Conservation (phyloP, 2,888 invertebrate genomes). For the Nudaria mundana region DNA sequence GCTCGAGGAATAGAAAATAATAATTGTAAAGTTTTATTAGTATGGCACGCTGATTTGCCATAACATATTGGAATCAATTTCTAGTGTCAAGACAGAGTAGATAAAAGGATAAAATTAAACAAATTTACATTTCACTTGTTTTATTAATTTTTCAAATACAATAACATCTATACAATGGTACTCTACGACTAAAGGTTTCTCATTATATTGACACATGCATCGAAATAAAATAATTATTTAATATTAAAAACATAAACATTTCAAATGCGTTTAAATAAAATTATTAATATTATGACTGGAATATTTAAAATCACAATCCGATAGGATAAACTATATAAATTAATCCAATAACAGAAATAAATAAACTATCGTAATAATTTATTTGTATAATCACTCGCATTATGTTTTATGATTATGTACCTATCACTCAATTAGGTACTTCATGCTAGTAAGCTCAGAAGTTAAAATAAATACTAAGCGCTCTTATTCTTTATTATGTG, state of each 20-base stretch:
- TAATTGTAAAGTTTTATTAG: no score
- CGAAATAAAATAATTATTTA: slow-evolving; percentile 43
- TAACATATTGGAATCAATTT: no score
- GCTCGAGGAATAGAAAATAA: no score
- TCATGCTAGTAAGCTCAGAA: slow-evolving; percentile 12
- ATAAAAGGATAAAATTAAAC: no score
- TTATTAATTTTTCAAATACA: slow-evolving; percentile 78
- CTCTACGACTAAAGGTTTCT: slow-evolving; percentile 72
- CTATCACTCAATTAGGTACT: slow-evolving; percentile 23
- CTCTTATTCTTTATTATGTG: no score
- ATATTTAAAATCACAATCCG: slow-evolving; percentile 44
- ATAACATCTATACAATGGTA: slow-evolving; percentile 81
- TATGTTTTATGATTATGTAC: slow-evolving; percentile 11
- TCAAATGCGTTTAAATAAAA: slow-evolving; percentile 32
- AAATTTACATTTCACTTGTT: slow-evolving; percentile 50
- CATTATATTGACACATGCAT: slow-evolving; percentile 73
- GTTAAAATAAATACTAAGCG: neutral
- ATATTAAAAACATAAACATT: slow-evolving; percentile 24
- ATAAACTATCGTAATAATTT: slow-evolving; percentile 13
- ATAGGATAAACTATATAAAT: slow-evolving; percentile 15
- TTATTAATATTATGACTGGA: slow-evolving; percentile 38
- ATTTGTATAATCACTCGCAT: slow-evolving; percentile 8
- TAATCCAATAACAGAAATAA: slow-evolving; percentile 14
- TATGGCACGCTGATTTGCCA: no score
- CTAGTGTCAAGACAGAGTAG: no score